Conservation (phyloP, 1,140 invertebrate species). For the Phthorimaea operculella region DNA sequence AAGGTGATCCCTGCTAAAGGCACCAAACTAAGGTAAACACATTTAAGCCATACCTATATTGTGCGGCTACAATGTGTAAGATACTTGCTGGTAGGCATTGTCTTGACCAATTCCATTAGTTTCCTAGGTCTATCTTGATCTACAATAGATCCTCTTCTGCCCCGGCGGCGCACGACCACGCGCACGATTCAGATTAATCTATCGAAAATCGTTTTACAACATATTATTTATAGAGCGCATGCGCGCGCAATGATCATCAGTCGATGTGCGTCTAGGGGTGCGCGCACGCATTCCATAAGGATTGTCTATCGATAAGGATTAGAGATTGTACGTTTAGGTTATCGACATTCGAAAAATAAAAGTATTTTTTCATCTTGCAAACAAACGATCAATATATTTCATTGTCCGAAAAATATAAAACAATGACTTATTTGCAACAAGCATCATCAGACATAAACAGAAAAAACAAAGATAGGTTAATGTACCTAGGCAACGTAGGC, state of each 20-base stretch:
- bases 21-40: too few relatives aligned
- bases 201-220: conserved; percentile 69
- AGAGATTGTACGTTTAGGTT: background rate
- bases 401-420: too few relatives aligned
- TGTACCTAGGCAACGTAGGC: too few relatives aligned
- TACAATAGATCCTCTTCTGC: conserved; percentile 60
- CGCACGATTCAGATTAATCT: conserved; percentile 68
- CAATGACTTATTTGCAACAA: too few relatives aligned
- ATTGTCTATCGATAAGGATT: conserved; percentile 7
- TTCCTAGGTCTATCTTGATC: conserved; percentile 44
- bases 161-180: conserved; percentile 58
- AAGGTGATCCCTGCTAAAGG: too few relatives aligned
- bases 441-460: too few relatives aligned
- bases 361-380: background rate
- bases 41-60: too few relatives aligned
- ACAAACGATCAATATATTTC: too few relatives aligned
- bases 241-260: conserved; percentile 64
- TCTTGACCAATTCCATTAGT: conserved; percentile 27
- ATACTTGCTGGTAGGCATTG: too few relatives aligned
- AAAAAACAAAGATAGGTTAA: too few relatives aligned
- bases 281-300: conserved; percentile 34
- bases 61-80: too few relatives aligned
- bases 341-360: background rate
- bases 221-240: conserved; percentile 69
- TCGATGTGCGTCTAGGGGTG: conserved; percentile 59